Percentiles rank a stretch among this genome's conserved stretches.
phyloP scores from a whole-genome alignment of 1,140 invertebrate species.

The Megalonaias nervosa region DNA sequence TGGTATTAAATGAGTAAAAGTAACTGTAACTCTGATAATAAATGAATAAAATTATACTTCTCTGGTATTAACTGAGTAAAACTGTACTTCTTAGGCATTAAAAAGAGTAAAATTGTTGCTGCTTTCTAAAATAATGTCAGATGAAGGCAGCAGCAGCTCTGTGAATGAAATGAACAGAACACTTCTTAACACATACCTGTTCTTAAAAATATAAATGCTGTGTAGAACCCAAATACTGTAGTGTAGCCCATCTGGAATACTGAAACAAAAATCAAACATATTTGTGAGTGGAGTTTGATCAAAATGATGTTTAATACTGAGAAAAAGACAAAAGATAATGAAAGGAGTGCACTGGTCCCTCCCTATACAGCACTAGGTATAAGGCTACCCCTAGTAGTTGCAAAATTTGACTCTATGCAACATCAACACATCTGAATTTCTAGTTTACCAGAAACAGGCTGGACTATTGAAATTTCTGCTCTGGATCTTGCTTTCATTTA shows the following conservation, averaged over 20 bases:
- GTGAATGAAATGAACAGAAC: background rate
- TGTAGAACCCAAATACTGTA: constrained; percentile 94
- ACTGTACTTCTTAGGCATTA: background rate
- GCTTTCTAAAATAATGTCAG: background rate
- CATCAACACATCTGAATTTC: too few relatives aligned
- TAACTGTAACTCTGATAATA: too few relatives aligned
- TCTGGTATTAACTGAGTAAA: background rate
- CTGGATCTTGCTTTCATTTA: too few relatives aligned
- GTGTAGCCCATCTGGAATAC: constrained; percentile 94
- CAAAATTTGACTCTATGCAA: too few relatives aligned
- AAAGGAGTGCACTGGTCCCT: too few relatives aligned
- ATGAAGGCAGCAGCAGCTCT: background rate
- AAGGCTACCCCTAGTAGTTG: too few relatives aligned
- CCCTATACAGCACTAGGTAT: too few relatives aligned
- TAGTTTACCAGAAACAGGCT: too few relatives aligned
- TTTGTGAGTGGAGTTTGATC: too few relatives aligned
- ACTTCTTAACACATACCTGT: constrained; percentile 68
- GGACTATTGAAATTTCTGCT: too few relatives aligned
- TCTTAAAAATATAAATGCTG: constrained; percentile 86
- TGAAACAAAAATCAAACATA: constrained; percentile 66
- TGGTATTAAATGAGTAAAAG: background rate
- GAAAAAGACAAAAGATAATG: too few relatives aligned
- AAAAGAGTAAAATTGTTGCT: background rate
- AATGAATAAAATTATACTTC: constrained; percentile 33
- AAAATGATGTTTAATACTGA: too few relatives aligned